Base-by-base conservation (phyloP, 30 jellyfish, hydroid and myxozoan species). In the Cassiopea andromeda region DNA sequence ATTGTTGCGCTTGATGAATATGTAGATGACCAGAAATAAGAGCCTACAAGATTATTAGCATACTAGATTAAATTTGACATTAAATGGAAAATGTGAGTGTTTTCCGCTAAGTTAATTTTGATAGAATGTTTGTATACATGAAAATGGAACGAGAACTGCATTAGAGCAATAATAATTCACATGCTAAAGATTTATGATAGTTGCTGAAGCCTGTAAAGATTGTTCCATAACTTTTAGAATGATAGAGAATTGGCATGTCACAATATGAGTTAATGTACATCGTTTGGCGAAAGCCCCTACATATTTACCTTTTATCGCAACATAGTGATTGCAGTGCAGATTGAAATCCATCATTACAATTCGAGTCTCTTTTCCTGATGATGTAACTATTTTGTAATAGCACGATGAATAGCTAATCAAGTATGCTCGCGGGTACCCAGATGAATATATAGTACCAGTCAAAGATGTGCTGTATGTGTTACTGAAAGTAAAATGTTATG, bases 391-490 rank as follows among this genome's bases (percentile, higher is more conserved):
- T 64, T 64, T 81, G 71, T 81, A 48, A 44, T 60, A 81, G 81
- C 89, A 81, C 3, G 80, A 38, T 1, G 59, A n/a, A 14, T 44
- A 27, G 81, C 89, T 81, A 7, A 47, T 18, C 27, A 15, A 6
- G 73, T 81, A 81, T 1, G 81, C 60, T 60, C 82, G 64, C 1
- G 89, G 89, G 47, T 60, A 81, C 5, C 89, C 89, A 2, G 81
- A 19, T n/a, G 89, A 81, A 81, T 81, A 61, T n/a, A 81, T 81
- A 59, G 18, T 5, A 15, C 89, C 89, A 66, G 69, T 54, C 64
- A 10, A 10, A 54, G 64, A 27, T 27, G 38, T 27, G 38, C 38
- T 27, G 38, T 27, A 54, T 54, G 64, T 54, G 12, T 54, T 3
- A 10, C 64, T 54, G 7, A 54, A 54, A 54, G 64, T 54, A 10